Evolutionary conservation across 2,888 invertebrate species (phyloP), one percentile per base, ranked within the genome.

Genomic region (Himalopsyche anomala): DNA sequence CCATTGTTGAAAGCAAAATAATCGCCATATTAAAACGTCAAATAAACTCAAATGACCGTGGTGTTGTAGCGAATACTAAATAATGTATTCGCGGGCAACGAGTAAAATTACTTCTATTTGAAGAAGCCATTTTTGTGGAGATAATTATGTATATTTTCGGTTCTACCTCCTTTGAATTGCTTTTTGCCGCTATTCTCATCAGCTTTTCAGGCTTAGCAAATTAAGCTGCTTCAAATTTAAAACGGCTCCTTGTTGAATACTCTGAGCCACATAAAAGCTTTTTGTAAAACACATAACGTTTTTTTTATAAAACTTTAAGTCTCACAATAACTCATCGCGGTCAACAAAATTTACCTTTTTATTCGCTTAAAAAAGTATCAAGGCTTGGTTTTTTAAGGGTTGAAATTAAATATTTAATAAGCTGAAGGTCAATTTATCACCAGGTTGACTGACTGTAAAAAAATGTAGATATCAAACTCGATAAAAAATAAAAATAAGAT

Each of bases 241-340:
- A 62, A 62, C n/a, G 62, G 62, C 62, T 62, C 62, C 62, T n/a
- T 62, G 62, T 62, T 62, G 62, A 62, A 62, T 62, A 62, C 62
- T 62, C 8, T 62, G 62, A 62, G 62, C 62, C 62, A 19, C 62
- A 62, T n/a, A 62, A 62, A 62, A 62, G 62, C 62, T 62, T 62
- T 62, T 62, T 62, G 62, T 19, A 62, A 62, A 19, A 62, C 62
- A 62, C 62, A 62, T 62, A 62, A 62, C 28, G 28, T 19, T n/a
- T n/a, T 62, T 62, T 62, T 62, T 28, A 17, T n/a, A 56, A 19
- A 62, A 62, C 62, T 19, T 62, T 62, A 19, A 28, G 62, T 62
- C 28, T 62, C 62, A 19, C n/a, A 62, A n/a, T n/a, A 62, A 62
- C 62, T 62, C 19, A 62, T 6, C 19, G 8, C 62, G 19, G 62